Evolutionary conservation across 2,797 vertebrate genomes (phyloP).

Genomic region (Rousettus madagascariensis): DNA sequence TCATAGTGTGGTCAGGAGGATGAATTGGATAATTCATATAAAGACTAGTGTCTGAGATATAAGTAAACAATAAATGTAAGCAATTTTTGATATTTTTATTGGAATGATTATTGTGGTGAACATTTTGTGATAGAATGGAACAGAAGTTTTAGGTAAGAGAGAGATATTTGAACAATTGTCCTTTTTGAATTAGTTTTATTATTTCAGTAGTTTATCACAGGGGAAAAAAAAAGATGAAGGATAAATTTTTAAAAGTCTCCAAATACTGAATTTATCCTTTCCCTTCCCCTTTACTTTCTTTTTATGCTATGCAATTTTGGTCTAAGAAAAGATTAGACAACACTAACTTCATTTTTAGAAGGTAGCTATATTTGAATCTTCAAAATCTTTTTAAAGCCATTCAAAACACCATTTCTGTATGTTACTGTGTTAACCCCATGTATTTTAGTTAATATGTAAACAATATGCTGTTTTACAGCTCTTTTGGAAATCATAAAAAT

Average conservation of each 20-base stretch:
- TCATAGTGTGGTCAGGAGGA: background rate
- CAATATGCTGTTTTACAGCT: background rate
- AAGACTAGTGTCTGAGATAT: no score
- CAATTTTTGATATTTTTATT: background rate
- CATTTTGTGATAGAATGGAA: background rate
- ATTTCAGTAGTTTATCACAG: background rate
- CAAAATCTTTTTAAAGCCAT: background rate
- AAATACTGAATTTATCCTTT: background rate
- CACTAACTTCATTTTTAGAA: background rate
- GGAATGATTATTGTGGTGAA: no score
- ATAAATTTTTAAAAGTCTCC: background rate
- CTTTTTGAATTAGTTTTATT: background rate
- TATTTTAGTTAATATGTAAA: background rate
- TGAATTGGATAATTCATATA: background rate
- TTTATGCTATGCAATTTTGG: background rate
- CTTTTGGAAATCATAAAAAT: background rate
- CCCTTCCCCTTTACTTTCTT: background rate
- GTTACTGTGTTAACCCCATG: background rate
- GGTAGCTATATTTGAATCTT: background rate
- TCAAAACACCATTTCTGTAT: background rate
- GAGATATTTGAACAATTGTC: background rate
- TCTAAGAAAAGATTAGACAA: background rate
- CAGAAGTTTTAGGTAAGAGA: background rate
- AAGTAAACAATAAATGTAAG: background rate
- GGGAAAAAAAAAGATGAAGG: background rate